phyloP scores from a whole-genome alignment of 2,797 vertebrate species.

The Gobio occitaniae region DNA sequence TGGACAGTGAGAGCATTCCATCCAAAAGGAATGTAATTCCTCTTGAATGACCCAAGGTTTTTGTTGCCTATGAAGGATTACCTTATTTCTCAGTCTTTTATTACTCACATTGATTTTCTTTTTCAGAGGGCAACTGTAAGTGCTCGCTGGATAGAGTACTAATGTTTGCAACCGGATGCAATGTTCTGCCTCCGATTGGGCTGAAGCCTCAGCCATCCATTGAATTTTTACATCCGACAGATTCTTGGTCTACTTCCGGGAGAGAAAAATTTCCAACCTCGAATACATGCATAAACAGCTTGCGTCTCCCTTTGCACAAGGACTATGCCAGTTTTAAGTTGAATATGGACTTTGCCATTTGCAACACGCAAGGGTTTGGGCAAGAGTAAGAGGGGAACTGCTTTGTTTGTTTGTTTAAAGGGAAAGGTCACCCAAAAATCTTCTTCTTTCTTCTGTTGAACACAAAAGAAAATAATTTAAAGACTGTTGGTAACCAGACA shows the following conservation, averaged over 20 bases:
- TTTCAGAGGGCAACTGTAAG: not conserved
- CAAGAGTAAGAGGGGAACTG: not conserved
- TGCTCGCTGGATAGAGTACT: not conserved
- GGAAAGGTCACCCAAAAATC: no score
- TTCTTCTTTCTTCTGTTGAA: no score
- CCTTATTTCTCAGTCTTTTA: not conserved
- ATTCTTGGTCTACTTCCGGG: not conserved
- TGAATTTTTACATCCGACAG: not conserved
- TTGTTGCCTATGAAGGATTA: no score
- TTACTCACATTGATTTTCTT: not conserved
- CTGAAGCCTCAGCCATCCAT: not conserved
- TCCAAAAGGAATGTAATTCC: no score
- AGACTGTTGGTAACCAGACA: no score
- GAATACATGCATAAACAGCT: not conserved
- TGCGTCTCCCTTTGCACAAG: not conserved
- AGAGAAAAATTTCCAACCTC: not conserved
- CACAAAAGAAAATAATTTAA: no score
- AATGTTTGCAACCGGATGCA: not conserved
- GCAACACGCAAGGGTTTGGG: not conserved
- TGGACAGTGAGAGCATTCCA: no score
- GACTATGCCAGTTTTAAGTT: not conserved
- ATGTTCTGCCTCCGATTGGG: not conserved
- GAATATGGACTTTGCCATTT: not conserved
- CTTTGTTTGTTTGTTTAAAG: not conserved
- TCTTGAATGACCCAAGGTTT: no score